Conservation (phyloP, 2,888 invertebrate species). For the Megamerina dolium region DNA sequence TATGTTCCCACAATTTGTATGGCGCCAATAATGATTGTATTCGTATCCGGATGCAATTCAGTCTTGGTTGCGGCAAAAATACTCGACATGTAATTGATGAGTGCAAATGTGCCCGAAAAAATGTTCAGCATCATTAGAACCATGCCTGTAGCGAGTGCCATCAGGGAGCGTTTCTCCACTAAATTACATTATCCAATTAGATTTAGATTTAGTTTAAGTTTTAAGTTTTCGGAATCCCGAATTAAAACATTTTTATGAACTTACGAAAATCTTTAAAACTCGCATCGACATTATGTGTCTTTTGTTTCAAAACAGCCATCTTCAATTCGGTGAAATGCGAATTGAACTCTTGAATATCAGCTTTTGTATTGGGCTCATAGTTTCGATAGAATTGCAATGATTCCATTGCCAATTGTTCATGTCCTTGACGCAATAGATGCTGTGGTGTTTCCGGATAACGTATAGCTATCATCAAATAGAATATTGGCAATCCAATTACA, state of each 20-base stretch:
- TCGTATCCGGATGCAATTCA: constrained; percentile 35
- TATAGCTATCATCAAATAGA: constrained; percentile 29
- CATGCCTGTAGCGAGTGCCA: constrained; percentile 28
- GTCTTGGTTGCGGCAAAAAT: constrained; percentile 38
- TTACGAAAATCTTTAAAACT: constrained; percentile 31
- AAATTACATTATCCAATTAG: no score
- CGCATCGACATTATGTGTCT: constrained; percentile 14
- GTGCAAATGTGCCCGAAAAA: constrained; percentile 38
- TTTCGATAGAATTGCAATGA: constrained; percentile 41
- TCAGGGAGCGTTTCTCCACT: constrained; percentile 34
- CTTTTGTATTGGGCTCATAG: constrained; percentile 22
- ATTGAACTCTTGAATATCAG: constrained; percentile 22
- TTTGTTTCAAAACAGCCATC: constrained; percentile 11
- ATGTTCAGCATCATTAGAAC: constrained; percentile 33
- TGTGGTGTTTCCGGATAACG: constrained; percentile 42
- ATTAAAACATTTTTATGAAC: no score
- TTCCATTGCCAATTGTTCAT: constrained; percentile 28
- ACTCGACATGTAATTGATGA: constrained; percentile 43
- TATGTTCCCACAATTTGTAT: constrained; percentile 42
- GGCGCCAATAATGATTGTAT: constrained; percentile 40
- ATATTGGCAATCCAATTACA: constrained; percentile 32
- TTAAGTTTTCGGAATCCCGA: no score
- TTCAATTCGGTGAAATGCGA: constrained; percentile 19
- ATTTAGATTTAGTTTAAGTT: no score
- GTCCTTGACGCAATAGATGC: constrained; percentile 29